phyloP scores from a whole-genome alignment of 2,888 invertebrate species.

The Cecidostiba fungosa region DNA sequence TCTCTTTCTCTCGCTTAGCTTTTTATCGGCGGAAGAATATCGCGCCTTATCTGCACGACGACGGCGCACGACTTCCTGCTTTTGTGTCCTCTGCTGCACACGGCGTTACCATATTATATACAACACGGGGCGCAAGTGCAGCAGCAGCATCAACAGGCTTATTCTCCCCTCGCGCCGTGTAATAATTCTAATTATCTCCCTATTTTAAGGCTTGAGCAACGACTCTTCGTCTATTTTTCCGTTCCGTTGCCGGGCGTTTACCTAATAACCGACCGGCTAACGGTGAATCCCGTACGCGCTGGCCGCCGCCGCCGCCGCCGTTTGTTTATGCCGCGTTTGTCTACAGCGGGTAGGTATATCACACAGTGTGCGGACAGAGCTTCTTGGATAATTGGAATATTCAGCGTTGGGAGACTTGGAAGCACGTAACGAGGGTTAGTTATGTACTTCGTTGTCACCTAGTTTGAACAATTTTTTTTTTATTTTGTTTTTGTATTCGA shows the following conservation, averaged over 20 bases:
- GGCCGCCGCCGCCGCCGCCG: background rate
- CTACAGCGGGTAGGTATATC: background rate
- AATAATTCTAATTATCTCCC: conserved; percentile 61
- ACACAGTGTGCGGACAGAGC: background rate
- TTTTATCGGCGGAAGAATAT: conserved; percentile 73
- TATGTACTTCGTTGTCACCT: background rate
- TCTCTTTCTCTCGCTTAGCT: conserved; percentile 60
- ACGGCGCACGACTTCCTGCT: conserved; percentile 63
- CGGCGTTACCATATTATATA: conserved; percentile 17
- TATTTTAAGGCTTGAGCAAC: conserved; percentile 13
- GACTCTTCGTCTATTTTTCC: background rate
- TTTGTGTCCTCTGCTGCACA: conserved; percentile 49
- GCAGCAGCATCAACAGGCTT: background rate
- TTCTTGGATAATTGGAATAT: conserved; percentile 3
- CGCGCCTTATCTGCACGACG: conserved; percentile 56
- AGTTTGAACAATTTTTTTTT: background rate
- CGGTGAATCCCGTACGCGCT: background rate
- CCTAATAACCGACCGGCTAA: background rate
- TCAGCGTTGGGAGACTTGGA: background rate
- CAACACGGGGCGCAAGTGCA: conserved; percentile 36
- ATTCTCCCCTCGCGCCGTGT: conserved; percentile 25
- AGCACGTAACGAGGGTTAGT: background rate
- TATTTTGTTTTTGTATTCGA: background rate
- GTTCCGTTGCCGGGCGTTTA: background rate
- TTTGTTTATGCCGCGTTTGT: conserved; percentile 6